phyloP scores from a whole-genome alignment of 2,113 vertebrate species.

The Chitala chitala region DNA sequence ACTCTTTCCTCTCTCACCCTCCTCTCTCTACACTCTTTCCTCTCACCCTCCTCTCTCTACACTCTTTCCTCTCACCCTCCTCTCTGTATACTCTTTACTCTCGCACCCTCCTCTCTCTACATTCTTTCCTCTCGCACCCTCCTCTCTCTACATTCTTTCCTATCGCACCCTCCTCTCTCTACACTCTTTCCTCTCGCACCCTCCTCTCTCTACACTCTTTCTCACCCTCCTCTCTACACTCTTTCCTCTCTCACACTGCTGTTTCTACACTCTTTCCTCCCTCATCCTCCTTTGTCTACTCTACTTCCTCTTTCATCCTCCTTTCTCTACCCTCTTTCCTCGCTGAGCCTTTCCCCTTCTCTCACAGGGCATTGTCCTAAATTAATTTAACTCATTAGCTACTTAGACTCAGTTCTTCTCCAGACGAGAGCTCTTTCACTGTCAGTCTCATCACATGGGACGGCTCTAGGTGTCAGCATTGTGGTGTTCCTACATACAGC shows the following conservation, averaged over 20 bases:
- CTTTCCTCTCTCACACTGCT: neutral
- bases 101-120: neutral
- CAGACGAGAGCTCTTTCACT: neutral
- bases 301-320: neutral
- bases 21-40: neutral
- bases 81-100: neutral
- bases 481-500: neutral
- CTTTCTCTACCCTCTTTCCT: no score
- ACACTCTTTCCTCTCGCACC: no score
- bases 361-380: neutral
- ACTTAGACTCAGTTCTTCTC: neutral
- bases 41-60: no score
- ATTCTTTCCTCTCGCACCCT: neutral
- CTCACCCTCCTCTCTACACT: neutral
- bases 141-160: neutral
- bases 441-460: conserved; percentile 2
- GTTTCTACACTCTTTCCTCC: no score
- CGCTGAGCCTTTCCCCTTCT: no score
- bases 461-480: conserved; percentile 12
- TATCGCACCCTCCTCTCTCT: neutral
- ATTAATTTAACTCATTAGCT: neutral
- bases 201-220: no score
- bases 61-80: neutral
- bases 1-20: neutral
- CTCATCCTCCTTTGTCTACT: neutral